Percentiles rank a stretch among this genome's conserved stretches.
Evolutionary conservation across 1,140 invertebrate genomes (phyloP).

Genomic region (Babylonia areolata): DNA sequence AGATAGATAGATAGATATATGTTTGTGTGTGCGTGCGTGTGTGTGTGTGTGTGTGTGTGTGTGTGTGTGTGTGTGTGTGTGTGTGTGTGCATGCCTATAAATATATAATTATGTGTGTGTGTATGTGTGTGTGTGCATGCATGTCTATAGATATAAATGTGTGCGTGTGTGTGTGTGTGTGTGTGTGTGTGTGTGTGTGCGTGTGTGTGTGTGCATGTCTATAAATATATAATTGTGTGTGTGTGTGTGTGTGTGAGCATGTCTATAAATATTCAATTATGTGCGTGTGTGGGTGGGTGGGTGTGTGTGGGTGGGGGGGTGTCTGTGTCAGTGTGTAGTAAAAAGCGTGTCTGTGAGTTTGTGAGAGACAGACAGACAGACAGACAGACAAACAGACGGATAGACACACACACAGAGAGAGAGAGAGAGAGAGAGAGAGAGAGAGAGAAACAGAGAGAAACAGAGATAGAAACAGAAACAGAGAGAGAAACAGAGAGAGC

Average conservation of each 20-base stretch:
- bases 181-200: background rate
- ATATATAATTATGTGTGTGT: background rate
- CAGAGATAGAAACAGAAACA: too few species aligned
- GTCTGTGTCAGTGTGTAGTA: background rate
- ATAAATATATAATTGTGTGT: background rate
- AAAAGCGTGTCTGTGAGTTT: background rate
- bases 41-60: background rate
- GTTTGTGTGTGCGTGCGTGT: background rate
- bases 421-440: constrained; percentile 13
- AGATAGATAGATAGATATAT: background rate
- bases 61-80: background rate
- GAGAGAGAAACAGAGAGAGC: too few species aligned
- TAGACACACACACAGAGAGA: background rate
- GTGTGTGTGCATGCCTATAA: background rate
- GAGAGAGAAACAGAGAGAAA: too few species aligned
- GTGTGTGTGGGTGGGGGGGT: background rate
- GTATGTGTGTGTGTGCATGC: background rate
- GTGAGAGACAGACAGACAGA: background rate
- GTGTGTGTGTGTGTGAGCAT: background rate
- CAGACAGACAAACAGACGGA: too few species aligned
- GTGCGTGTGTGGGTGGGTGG: background rate
- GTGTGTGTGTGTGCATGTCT: background rate
- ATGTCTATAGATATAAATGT: background rate
- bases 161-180: background rate
- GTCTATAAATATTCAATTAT: background rate